Conservation (phyloP, 1,140 invertebrate genomes). For the Magallana gigas region DNA sequence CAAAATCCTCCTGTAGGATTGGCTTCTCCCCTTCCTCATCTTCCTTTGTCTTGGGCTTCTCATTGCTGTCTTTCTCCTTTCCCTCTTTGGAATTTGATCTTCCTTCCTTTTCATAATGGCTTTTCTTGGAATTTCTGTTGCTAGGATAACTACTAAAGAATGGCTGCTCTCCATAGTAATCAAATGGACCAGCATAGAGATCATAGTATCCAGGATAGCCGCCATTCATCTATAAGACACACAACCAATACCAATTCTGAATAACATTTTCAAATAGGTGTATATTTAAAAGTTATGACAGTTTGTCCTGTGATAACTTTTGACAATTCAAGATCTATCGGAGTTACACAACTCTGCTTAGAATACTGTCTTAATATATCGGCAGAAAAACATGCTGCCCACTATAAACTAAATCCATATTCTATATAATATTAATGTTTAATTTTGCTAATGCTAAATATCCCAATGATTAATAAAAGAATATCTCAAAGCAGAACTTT, state of each 20-base stretch:
- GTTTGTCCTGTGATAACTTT: too few species aligned
- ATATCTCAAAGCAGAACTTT: too few species aligned
- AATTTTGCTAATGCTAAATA: too few species aligned
- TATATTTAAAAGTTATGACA: too few species aligned
- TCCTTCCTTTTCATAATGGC: conserved; percentile 69
- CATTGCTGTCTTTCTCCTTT: conserved; percentile 60
- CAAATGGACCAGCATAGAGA: conserved; percentile 66
- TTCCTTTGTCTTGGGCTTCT: conserved; percentile 54
- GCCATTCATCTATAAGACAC: conserved; percentile 65
- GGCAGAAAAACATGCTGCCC: too few species aligned
- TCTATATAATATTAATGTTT: too few species aligned
- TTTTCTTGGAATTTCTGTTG: conserved; percentile 60
- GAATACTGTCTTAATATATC: too few species aligned
- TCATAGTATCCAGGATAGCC: conserved; percentile 69
- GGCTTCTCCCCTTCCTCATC: conserved; percentile 70
- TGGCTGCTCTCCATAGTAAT: conserved; percentile 64
- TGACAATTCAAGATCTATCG: too few species aligned
- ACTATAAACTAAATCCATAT: too few species aligned
- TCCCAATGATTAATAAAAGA: too few species aligned
- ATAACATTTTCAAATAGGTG: too few species aligned
- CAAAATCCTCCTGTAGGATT: conserved; percentile 77
- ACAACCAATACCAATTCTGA: background rate
- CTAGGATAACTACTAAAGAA: conserved; percentile 63
- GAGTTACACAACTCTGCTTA: too few species aligned
- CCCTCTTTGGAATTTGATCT: conserved; percentile 68